These are phyloP conservation scores for Campylorhamphus procurvoides DNA, from an alignment of 2,113 vertebrate species.

Conservation along the genomic window DNA sequence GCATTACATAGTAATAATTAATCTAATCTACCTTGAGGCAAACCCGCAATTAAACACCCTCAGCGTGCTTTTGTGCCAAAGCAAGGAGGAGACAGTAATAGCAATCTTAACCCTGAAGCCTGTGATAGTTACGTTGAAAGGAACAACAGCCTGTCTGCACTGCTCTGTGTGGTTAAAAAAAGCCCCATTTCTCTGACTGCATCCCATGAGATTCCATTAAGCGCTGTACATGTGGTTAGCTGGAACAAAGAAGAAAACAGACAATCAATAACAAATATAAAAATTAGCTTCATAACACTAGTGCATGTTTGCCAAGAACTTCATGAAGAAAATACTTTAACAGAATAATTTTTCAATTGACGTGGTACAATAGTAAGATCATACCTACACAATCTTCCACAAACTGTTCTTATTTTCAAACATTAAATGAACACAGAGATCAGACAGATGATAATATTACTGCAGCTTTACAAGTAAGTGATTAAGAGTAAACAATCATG, in stretches of 20 bases:
- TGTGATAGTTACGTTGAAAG: slow-evolving; percentile 74
- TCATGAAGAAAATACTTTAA: not conserved
- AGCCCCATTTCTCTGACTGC: slow-evolving; percentile 75
- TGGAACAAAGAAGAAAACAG: slow-evolving; percentile 78
- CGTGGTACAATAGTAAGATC: not conserved
- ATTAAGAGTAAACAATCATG: not conserved
- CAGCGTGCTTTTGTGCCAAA: slow-evolving; percentile 81
- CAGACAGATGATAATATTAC: not conserved
- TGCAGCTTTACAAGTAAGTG: not conserved
- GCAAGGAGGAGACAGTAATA: slow-evolving; percentile 79
- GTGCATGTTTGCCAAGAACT: not conserved
- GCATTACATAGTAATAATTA: slow-evolving; percentile 88
- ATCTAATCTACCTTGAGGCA: slow-evolving; percentile 84
- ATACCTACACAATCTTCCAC: not conserved
- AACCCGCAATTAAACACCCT: slow-evolving; percentile 80
- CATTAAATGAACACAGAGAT: not conserved
- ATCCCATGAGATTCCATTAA: slow-evolving; percentile 80
- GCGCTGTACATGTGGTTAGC: slow-evolving; percentile 86
- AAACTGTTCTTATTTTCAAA: not conserved
- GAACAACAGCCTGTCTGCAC: slow-evolving; percentile 71
- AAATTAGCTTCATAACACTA: not conserved
- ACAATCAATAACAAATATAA: slow-evolving; percentile 45
- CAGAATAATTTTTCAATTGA: not conserved
- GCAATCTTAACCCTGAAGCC: slow-evolving; percentile 82
- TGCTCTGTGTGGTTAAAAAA: slow-evolving; percentile 75